Conservation (phyloP, 2,888 invertebrate genomes). For the Actias luna region DNA sequence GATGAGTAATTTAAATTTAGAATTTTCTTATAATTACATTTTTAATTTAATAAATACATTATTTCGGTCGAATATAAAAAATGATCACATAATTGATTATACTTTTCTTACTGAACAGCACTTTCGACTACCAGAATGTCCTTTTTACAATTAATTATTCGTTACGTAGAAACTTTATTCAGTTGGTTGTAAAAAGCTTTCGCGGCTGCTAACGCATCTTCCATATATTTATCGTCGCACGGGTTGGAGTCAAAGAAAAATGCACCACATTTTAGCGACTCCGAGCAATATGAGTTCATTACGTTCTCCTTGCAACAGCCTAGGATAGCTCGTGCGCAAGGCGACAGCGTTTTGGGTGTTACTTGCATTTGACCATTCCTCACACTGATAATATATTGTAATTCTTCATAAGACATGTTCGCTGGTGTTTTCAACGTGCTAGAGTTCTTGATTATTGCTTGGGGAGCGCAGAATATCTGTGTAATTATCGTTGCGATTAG, state of each 20-base stretch:
- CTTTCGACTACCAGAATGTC: not conserved
- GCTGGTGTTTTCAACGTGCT: constrained; percentile 58
- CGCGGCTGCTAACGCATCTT: constrained; percentile 80
- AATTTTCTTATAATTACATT: not conserved
- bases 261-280: constrained; percentile 86
- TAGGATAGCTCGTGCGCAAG: constrained; percentile 89
- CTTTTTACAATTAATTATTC: not conserved
- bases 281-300: constrained; percentile 85
- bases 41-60: constrained; percentile 1
- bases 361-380: constrained; percentile 40
- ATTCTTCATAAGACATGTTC: constrained; percentile 54
- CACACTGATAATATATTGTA: constrained; percentile 52
- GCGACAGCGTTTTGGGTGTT: constrained; percentile 64
- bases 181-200: constrained; percentile 61
- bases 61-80: constrained; percentile 9
- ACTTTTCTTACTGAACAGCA: not conserved
- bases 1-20: too few relatives aligned
- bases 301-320: constrained; percentile 84
- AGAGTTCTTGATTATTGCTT: constrained; percentile 36
- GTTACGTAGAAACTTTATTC: constrained; percentile 31
- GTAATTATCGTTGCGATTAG: constrained; percentile 36
- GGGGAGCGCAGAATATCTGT: constrained; percentile 44
- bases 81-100: constrained; percentile 22
- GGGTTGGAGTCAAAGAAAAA: constrained; percentile 89
- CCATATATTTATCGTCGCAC: constrained; percentile 83